Conservation (phyloP, 2,888 invertebrate genomes). For the Drosophila austrosaltans region DNA sequence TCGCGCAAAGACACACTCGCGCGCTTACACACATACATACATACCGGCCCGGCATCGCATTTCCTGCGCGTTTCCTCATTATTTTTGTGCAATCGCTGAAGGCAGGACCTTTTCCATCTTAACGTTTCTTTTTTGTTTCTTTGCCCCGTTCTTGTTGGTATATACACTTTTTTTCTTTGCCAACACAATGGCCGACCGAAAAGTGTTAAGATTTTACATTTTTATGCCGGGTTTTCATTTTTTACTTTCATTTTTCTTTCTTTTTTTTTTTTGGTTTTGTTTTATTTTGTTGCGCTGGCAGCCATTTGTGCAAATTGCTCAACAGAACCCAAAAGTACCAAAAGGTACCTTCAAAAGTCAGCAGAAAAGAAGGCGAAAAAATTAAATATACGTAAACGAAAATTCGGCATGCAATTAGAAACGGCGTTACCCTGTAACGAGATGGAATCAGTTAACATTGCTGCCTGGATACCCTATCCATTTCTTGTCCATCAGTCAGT, state of each 20-base stretch:
- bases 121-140: constrained; percentile 50
- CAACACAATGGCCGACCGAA: constrained; percentile 59
- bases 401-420: neutral
- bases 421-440: neutral
- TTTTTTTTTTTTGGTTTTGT: constrained; percentile 33
- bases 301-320: constrained; percentile 72
- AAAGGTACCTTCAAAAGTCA: constrained; percentile 11
- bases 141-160: constrained; percentile 36
- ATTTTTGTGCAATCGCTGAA: constrained; percentile 78
- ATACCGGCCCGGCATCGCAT: constrained; percentile 46
- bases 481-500: no score
- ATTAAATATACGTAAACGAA: neutral
- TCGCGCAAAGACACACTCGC: neutral
- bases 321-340: constrained; percentile 43
- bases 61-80: constrained; percentile 75
- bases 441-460: neutral
- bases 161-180: constrained; percentile 48
- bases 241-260: constrained; percentile 3
- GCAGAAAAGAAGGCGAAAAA: constrained; percentile 19
- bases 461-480: neutral
- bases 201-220: constrained; percentile 75
- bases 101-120: constrained; percentile 53
- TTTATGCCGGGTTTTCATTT: constrained; percentile 61
- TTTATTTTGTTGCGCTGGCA: constrained; percentile 58
- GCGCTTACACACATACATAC: constrained; percentile 3